These are phyloP conservation scores for Caligus rogercresseyi DNA, from an alignment of 1,140 invertebrate genomes.

Conservation along the genomic window DNA sequence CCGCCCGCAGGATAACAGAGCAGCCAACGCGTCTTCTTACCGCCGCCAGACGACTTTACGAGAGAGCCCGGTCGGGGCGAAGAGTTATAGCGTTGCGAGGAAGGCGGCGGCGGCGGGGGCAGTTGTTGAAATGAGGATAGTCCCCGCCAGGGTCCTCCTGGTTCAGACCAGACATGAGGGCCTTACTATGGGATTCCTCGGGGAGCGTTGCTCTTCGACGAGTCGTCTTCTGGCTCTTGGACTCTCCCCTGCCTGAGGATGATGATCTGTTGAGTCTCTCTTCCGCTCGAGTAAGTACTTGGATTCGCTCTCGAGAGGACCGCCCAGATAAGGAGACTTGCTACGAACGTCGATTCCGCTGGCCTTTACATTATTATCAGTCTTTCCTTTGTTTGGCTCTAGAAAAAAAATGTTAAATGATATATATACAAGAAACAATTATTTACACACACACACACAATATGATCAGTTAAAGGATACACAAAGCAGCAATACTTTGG, in stretches of 20 bases:
- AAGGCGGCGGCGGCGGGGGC: background rate
- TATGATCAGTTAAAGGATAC: too few relatives aligned
- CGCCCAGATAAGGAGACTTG: background rate
- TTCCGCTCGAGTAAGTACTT: background rate
- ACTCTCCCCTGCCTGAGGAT: too few relatives aligned
- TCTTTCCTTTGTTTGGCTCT: conserved; percentile 14
- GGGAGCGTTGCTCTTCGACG: too few relatives aligned
- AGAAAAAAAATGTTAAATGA: background rate
- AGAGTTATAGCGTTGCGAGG: background rate
- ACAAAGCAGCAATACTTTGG: too few relatives aligned
- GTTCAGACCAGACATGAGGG: background rate
- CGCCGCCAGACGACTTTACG: conserved; percentile 9
- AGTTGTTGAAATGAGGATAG: too few relatives aligned
- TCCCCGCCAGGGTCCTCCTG: too few relatives aligned
- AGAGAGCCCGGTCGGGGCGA: background rate
- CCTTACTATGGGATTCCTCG: too few relatives aligned
- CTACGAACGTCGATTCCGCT: background rate
- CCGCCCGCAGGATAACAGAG: conserved; percentile 17
- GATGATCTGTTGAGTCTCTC: background rate
- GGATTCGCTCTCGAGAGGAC: background rate
- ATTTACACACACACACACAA: too few relatives aligned
- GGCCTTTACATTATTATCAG: conserved; percentile 2
- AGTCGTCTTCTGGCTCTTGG: too few relatives aligned
- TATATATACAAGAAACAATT: background rate
- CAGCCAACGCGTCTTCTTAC: conserved; percentile 17